Evolutionary conservation across 2,797 vertebrate species (phyloP).

Genomic region (Channa striata): DNA sequence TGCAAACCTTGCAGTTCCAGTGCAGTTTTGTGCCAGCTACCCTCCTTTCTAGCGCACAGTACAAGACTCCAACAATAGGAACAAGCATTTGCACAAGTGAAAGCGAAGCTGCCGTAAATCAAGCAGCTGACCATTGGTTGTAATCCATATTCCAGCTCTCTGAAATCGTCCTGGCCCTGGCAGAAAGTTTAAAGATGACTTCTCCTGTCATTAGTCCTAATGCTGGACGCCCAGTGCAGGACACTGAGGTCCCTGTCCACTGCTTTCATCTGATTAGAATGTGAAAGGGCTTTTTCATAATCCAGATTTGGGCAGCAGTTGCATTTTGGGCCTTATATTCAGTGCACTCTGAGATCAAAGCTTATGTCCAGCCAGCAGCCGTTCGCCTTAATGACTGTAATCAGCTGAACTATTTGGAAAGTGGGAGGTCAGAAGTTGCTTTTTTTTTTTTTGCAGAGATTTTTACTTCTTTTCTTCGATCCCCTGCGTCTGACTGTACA

Average conservation of each 20-base stretch:
- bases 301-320: constrained; percentile 72
- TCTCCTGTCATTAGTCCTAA: constrained; percentile 47
- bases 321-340: constrained; percentile 59
- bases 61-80: constrained; percentile 7
- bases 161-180: constrained; percentile 18
- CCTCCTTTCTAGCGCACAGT: not conserved
- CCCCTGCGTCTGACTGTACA: constrained; percentile 13
- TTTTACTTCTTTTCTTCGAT: not conserved
- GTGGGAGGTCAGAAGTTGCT: constrained; percentile 25
- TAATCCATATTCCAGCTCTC: constrained; percentile 26
- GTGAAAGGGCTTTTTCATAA: constrained; percentile 74
- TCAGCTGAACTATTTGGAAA: constrained; percentile 40
- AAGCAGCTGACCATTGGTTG: not conserved
- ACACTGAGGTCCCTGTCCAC: constrained; percentile 46
- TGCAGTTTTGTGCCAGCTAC: constrained; percentile 1
- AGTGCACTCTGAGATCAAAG: constrained; percentile 42
- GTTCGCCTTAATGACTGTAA: constrained; percentile 40
- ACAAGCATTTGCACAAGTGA: not conserved
- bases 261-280: constrained; percentile 78
- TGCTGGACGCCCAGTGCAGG: constrained; percentile 24
- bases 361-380: constrained; percentile 8
- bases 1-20: not conserved
- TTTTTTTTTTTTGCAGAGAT: constrained; percentile 23
- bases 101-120: constrained; percentile 1
- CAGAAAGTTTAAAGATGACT: constrained; percentile 41